Conservation (phyloP, 2,888 invertebrate genomes). For the Belgica antarctica region DNA sequence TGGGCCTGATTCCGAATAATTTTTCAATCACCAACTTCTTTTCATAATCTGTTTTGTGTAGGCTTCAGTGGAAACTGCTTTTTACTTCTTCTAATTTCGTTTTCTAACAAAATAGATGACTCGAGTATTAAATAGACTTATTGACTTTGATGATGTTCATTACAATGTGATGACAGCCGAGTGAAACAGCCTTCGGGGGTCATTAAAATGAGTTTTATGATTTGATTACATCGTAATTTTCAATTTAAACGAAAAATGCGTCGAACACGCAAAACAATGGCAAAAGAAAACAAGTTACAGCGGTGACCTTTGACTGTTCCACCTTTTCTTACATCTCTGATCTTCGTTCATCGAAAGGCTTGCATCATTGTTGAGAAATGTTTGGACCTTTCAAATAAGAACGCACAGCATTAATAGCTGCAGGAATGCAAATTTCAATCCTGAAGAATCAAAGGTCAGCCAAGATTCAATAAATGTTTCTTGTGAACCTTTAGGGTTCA, state of each 20-base stretch:
- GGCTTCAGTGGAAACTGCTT: neutral
- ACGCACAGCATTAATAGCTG: no score
- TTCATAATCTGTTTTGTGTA: slow-evolving; percentile 32
- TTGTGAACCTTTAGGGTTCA: no score
- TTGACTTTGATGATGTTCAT: slow-evolving; percentile 42
- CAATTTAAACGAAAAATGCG: slow-evolving; percentile 1
- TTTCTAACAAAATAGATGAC: slow-evolving; percentile 39
- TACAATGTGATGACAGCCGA: slow-evolving; percentile 40
- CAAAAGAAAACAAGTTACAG: neutral
- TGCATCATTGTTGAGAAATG: no score
- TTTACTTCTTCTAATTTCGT: slow-evolving; percentile 31
- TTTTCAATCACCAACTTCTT: slow-evolving; percentile 39
- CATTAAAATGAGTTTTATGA: neutral
- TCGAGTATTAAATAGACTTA: slow-evolving; percentile 43
- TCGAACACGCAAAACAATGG: neutral
- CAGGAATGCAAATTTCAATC: no score
- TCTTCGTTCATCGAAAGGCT: no score
- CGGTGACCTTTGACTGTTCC: slow-evolving; percentile 26
- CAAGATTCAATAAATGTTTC: no score
- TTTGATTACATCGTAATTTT: slow-evolving; percentile 32
- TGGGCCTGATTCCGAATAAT: slow-evolving; percentile 41
- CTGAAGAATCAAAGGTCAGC: no score
- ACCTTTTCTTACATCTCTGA: no score
- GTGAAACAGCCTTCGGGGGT: slow-evolving; percentile 4
- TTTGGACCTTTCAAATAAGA: no score